Evolutionary conservation across 1,140 invertebrate genomes (phyloP).

Genomic region (Zaprionus vittiger): DNA sequence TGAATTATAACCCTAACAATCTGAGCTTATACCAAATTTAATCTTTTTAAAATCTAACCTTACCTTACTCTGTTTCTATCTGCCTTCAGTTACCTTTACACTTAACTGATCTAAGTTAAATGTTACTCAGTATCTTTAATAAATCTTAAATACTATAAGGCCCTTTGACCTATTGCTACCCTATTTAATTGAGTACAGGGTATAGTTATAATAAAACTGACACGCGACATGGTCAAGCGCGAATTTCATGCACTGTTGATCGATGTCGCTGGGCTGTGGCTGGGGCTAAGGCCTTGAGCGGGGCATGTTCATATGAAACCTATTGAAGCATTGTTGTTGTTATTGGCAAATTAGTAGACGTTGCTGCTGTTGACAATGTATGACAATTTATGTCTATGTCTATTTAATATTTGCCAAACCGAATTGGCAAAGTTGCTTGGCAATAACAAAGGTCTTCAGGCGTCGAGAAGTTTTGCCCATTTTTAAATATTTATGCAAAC

Average conservation of each 20-base stretch:
- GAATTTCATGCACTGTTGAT: constrained; percentile 72
- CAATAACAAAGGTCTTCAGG: constrained; percentile 28
- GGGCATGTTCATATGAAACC: constrained; percentile 42
- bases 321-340: constrained; percentile 55
- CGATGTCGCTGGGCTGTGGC: constrained; percentile 51
- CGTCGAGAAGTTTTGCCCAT: constrained; percentile 36
- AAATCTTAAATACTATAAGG: too few relatives aligned
- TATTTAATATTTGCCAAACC: constrained; percentile 45
- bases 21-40: too few relatives aligned
- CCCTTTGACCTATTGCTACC: not conserved
- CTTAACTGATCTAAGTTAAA: too few relatives aligned
- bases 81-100: too few relatives aligned
- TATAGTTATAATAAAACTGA: constrained; percentile 50
- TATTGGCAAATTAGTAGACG: not conserved
- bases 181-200: constrained; percentile 4
- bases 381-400: constrained; percentile 35
- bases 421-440: constrained; percentile 19
- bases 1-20: too few relatives aligned
- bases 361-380: constrained; percentile 31
- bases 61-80: too few relatives aligned
- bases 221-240: constrained; percentile 67
- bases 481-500: constrained; percentile 39
- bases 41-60: too few relatives aligned
- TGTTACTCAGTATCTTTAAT: too few relatives aligned
- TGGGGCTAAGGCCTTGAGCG: constrained; percentile 52